Evolutionary conservation across 2,113 vertebrate genomes (phyloP), one percentile per base, ranked within the genome.

Genomic region (Mesocricetus auratus): DNA sequence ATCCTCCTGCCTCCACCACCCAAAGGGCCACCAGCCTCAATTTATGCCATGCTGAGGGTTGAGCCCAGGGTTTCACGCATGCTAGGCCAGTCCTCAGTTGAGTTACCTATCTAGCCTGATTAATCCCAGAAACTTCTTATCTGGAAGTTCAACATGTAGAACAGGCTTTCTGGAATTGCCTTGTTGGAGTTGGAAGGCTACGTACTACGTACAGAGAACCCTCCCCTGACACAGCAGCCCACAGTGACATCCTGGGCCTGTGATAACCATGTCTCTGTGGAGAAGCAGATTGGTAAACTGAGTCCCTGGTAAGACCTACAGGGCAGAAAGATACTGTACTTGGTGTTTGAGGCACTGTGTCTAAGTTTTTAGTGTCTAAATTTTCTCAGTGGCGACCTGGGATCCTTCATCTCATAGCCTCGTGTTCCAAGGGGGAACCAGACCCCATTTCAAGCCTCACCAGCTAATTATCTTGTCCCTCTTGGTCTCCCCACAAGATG

Each of bases 311-410:
- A 8, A 3, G 5, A 19, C 50, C 12, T 7, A 1, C 8, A 5
- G 45, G n/a, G 42, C 47, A 3, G 0, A 26, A 26, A 0, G 1
- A 1, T 1, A 1, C 82, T 0, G 13, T 2, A 7, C 53, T 62
- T 0, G 62, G 16, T 2, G 17, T 2, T 0, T 1, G 5, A 10
- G 0, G 42, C 36, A 0, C 0, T 4, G 53, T 0, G 2, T 31
- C 0, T 19, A 47, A 45, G 13, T 15, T 21, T 74, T 11, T 15
- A 24, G 0, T 0, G 0, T 53, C 5, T 58, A 10, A 2, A n/a
- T 22, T 2, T 11, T 31, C n/a, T 10, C 74, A 36, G 62, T 0
- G 9, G 17, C 0, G 0, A 22, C 36, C 50, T 64, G 1, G 8
- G 2, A 36, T 10, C 50, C 64, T 11, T 31, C 13, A 1, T 4